phyloP scores from a whole-genome alignment of 2,888 invertebrate species.

The Unio pictorum region DNA sequence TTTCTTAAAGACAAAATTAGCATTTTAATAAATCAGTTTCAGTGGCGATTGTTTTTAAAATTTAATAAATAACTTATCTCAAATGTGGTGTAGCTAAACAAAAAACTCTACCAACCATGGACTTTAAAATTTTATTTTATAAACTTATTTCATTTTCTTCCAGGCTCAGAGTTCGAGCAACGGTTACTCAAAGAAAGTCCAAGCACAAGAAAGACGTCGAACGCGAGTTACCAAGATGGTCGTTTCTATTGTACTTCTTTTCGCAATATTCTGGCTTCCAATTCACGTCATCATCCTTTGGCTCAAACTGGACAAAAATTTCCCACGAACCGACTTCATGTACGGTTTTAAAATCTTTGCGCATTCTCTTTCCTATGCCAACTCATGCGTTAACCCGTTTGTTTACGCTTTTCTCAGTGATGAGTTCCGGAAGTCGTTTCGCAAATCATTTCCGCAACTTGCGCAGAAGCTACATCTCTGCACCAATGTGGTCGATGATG shows the following conservation, averaged over 20 bases:
- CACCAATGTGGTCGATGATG: conserved; percentile 26
- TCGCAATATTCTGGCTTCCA: conserved; percentile 46
- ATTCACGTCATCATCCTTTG: conserved; percentile 60
- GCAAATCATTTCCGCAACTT: conserved; percentile 52
- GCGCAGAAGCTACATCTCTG: conserved; percentile 32
- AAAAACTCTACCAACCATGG: too few relatives aligned
- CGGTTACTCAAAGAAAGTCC: conserved; percentile 27
- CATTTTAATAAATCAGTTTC: too few relatives aligned
- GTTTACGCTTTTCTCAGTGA: conserved; percentile 66
- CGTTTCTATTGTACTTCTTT: conserved; percentile 60
- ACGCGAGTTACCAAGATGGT: conserved; percentile 61
- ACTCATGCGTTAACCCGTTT: conserved; percentile 65
- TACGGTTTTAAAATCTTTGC: conserved; percentile 54
- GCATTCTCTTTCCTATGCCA: conserved; percentile 65
- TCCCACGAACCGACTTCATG: conserved; percentile 44
- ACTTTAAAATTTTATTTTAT: too few relatives aligned
- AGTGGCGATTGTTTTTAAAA: too few relatives aligned
- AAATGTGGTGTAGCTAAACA: too few relatives aligned
- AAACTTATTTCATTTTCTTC: conserved; percentile 8
- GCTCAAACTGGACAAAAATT: conserved; percentile 41
- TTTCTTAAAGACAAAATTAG: too few relatives aligned
- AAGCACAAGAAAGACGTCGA: conserved; percentile 36
- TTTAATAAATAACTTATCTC: too few relatives aligned
- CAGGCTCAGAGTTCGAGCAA: conserved; percentile 28
- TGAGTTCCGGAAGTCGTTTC: conserved; percentile 61